Percentiles rank a stretch among this genome's conserved stretches.
These are phyloP conservation scores for Epinephelus moara DNA, from an alignment of 2,113 vertebrate species.

Conservation along the genomic window DNA sequence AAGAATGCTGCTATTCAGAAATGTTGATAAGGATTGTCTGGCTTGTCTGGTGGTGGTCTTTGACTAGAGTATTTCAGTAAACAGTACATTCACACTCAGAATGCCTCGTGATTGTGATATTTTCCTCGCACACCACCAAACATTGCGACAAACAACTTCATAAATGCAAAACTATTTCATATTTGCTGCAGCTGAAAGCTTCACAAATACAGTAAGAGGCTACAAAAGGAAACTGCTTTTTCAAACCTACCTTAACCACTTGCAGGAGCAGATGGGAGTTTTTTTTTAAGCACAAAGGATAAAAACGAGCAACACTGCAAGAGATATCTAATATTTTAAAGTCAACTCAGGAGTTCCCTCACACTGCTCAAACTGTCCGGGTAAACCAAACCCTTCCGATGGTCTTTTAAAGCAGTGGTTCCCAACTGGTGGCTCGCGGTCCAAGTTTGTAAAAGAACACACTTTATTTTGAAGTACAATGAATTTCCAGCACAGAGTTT, in stretches of 20 bases:
- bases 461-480: too few species aligned
- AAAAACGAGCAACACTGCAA: not conserved
- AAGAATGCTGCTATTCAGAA: not conserved
- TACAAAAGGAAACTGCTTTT: not conserved
- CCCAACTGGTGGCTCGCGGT: too few species aligned
- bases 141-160: not conserved
- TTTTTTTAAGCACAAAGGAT: not conserved
- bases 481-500: too few species aligned
- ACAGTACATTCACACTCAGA: not conserved
- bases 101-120: not conserved
- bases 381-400: not conserved
- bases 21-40: not conserved
- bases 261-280: not conserved
- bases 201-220: not conserved
- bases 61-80: not conserved
- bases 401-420: too few species aligned
- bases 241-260: not conserved
- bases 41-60: not conserved
- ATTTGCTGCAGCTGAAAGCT: not conserved
- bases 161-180: not conserved
- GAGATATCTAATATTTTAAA: not conserved
- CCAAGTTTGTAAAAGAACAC: too few species aligned
- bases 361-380: not conserved
- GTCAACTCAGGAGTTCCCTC: not conserved
- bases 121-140: not conserved